Conservation (phyloP, 2,113 vertebrate genomes). For the Stercorarius parasiticus region DNA sequence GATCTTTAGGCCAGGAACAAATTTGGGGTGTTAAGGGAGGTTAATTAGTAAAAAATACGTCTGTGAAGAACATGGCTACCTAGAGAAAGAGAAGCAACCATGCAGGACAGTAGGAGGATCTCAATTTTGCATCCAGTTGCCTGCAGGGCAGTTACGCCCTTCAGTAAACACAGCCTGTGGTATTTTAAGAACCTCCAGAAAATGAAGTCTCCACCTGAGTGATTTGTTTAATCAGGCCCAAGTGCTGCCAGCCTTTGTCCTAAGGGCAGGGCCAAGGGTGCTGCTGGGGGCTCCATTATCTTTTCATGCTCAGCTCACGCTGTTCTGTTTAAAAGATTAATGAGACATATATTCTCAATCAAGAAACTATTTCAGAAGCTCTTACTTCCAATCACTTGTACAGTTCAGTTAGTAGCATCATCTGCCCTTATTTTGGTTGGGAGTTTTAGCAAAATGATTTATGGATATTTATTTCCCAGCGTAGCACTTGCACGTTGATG, state of each 20-base stretch:
- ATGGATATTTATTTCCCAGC: constrained; percentile 14
- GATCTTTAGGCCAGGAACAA: neutral
- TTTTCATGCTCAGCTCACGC: neutral
- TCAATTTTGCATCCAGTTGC: neutral
- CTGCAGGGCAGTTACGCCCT: neutral
- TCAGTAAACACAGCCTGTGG: neutral
- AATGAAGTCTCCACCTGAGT: neutral
- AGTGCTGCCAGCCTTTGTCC: neutral
- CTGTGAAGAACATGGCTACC: neutral
- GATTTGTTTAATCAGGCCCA: neutral
- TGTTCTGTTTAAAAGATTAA: constrained; percentile 55
- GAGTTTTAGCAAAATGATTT: neutral
- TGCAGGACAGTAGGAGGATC: neutral
- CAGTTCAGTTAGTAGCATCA: neutral
- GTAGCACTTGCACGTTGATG: neutral
- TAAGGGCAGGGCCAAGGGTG: neutral
- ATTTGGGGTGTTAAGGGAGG: neutral
- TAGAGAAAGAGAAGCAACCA: neutral
- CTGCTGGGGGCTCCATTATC: neutral
- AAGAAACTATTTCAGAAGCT: constrained; percentile 37
- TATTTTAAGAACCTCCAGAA: neutral
- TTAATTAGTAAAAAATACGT: neutral
- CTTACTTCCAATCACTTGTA: neutral
- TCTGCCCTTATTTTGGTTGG: neutral
- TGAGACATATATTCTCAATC: constrained; percentile 24